These are phyloP conservation scores for Atta colombica DNA, from an alignment of 1,140 invertebrate genomes.

Conservation along the genomic window DNA sequence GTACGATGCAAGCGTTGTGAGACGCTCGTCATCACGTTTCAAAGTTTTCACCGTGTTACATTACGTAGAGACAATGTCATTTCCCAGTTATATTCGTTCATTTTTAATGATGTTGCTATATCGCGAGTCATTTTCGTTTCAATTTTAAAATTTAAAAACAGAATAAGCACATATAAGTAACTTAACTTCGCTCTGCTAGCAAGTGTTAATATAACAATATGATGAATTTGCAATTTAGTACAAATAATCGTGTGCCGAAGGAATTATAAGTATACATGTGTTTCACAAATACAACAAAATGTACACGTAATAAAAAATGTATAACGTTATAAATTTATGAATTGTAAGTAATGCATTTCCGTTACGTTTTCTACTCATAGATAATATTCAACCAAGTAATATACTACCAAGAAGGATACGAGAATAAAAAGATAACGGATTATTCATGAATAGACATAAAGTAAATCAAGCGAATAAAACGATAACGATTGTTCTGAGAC, in stretches of 20 bases:
- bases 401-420: not conserved
- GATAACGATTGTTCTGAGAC: constrained; percentile 77
- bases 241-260: not conserved
- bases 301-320: constrained; percentile 9
- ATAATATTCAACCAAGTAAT: constrained; percentile 11
- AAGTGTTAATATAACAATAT: constrained; percentile 6
- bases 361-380: constrained; percentile 22
- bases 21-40: constrained; percentile 20
- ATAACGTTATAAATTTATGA: constrained; percentile 7
- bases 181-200: not conserved
- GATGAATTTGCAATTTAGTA: constrained; percentile 15
- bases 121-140: not conserved
- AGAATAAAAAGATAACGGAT: not conserved
- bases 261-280: not conserved
- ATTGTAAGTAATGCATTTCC: constrained; percentile 56
- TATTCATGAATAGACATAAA: constrained; percentile 67
- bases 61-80: constrained; percentile 16
- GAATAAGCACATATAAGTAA: constrained; percentile 10
- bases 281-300: not conserved
- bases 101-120: constrained; percentile 13
- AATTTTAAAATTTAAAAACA: constrained; percentile 15
- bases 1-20: constrained; percentile 27
- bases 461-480: constrained; percentile 79
- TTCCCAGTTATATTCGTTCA: not conserved
- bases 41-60: constrained; percentile 11